Percentiles rank a stretch among this genome's conserved stretches.
Evolutionary conservation across 2,113 vertebrate genomes (phyloP).

Genomic region (Oreochromis aureus): DNA sequence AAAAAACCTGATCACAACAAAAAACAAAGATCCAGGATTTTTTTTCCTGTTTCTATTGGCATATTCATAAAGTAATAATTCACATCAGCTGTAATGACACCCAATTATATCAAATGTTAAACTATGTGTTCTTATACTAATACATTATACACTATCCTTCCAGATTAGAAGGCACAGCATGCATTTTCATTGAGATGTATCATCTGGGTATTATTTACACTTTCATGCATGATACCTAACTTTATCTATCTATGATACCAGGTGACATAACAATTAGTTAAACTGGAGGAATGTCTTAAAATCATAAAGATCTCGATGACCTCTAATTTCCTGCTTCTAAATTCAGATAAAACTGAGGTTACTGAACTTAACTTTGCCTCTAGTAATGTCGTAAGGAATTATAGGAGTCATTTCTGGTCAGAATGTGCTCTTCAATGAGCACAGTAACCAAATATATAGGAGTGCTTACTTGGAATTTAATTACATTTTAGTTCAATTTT

Average conservation of each 20-base stretch:
- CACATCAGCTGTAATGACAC: background rate
- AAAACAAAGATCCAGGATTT: background rate
- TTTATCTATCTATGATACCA: background rate
- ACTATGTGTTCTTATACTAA: background rate
- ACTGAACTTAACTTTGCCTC: background rate
- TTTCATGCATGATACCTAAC: background rate
- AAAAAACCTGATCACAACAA: background rate
- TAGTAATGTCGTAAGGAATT: background rate
- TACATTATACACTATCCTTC: background rate
- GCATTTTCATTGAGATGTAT: background rate
- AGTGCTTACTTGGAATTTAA: background rate
- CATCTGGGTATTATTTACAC: background rate
- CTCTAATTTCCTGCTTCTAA: background rate
- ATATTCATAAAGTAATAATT: background rate
- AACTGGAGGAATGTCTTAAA: background rate
- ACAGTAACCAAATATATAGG: background rate
- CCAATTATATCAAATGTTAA: background rate
- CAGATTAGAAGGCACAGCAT: background rate
- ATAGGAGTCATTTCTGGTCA: background rate
- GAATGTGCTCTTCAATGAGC: background rate
- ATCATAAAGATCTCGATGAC: background rate
- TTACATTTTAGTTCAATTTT: background rate
- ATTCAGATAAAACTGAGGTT: background rate
- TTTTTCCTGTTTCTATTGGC: background rate
- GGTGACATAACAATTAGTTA: background rate